These are phyloP conservation scores for Meteorus colon DNA, from an alignment of 2,888 invertebrate species.

Conservation along the genomic window DNA sequence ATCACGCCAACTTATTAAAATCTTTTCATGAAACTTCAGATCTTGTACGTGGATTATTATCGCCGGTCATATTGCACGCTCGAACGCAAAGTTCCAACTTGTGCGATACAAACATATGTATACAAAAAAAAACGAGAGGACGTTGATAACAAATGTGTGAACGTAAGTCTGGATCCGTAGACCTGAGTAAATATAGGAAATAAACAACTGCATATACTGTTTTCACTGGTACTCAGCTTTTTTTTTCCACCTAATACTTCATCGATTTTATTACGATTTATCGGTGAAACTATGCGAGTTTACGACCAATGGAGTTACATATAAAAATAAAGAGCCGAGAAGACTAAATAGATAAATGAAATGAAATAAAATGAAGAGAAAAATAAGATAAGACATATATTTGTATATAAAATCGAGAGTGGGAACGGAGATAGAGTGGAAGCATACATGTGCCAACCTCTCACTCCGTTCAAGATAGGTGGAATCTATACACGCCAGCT, in stretches of 20 bases:
- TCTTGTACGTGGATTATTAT: conserved; percentile 27
- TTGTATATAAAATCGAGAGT: conserved; percentile 7
- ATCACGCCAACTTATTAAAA: conserved; percentile 26
- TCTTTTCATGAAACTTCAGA: conserved; percentile 21
- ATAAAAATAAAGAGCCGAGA: conserved; percentile 24
- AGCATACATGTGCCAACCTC: not conserved
- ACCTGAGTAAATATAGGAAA: not conserved
- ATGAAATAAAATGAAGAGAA: conserved; percentile 2
- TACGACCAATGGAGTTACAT: conserved; percentile 28
- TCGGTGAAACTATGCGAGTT: conserved; percentile 20
- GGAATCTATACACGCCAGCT: conserved; percentile 18
- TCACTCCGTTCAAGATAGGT: not conserved
- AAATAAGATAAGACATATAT: not conserved
- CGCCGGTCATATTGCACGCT: not conserved
- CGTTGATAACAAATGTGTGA: not conserved
- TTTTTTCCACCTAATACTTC: conserved; percentile 31
- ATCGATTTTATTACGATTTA: conserved; percentile 35
- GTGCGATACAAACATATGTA: not conserved
- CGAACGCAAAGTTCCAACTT: not conserved
- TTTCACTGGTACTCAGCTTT: not conserved
- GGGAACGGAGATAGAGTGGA: not conserved
- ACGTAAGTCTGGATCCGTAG: not conserved
- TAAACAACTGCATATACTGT: not conserved
- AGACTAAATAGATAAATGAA: conserved; percentile 14
- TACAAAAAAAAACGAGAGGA: not conserved